Evolutionary conservation across 2,113 vertebrate genomes (phyloP), one percentile per base, ranked within the genome.

Genomic region (Gadus chalcogrammus): DNA sequence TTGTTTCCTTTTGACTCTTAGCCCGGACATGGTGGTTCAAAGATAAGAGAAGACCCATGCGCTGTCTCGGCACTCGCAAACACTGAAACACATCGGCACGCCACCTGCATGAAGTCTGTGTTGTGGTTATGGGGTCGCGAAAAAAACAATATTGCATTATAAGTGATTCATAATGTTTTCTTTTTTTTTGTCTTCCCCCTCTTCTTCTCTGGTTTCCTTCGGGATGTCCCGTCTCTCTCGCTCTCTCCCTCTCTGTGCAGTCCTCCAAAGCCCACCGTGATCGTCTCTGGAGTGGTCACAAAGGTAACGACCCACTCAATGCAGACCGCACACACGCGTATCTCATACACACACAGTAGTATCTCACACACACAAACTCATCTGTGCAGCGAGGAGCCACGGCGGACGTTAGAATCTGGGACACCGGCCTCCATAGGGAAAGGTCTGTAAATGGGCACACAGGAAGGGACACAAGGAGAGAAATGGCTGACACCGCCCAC

Each of bases 211-310:
- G 31, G 31, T 35, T 35, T 48, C 42, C 38, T 16, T 58, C 15
- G 5, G 31, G 31, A 55, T 55, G 15, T 58, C 65, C 27, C 77
- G 18, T 71, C 3, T 77, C 60, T 69, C 24, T 62, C 71, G 77
- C n/a, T 61, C 71, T 48, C 7, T 59, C 20, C 20, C 75, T 87
- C 85, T 83, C 61, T 77, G 71, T 83, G 15, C 85, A 99, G 97
- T 77, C 95, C 92, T 11, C 94, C 96, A 38, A 99, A 97, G 79
- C 91, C 88, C 52, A 91, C 94, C 0, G 91, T 98, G 75, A 91
- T 96, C 81, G 96, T 99, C 86, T 99, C 97, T 17, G 97, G 97
- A 78, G 97, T 96, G 68, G 87, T 99, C 74, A 94, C 96, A 79
- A 95, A 96, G 96, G 97, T 99, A 94, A 93, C 5, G 90, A 71